phyloP scores from a whole-genome alignment of 2,888 invertebrate genomes.

The Athalia rosae region DNA sequence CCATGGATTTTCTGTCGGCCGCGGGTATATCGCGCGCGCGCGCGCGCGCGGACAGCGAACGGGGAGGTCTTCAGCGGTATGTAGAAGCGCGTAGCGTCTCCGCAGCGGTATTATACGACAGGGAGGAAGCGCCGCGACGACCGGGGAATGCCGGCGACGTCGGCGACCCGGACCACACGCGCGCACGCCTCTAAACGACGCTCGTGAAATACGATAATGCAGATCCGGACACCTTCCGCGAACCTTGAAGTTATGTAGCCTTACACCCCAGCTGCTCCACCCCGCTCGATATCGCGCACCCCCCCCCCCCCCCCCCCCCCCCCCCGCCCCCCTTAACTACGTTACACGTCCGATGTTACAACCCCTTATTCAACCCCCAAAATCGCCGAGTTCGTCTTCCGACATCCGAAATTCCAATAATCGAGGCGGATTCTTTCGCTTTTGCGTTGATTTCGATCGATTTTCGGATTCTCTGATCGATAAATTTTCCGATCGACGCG shows the following conservation, averaged over 20 bases:
- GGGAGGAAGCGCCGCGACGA: constrained; percentile 63
- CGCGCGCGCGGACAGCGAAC: constrained; percentile 42
- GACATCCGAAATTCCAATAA: too few relatives aligned
- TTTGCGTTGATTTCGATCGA: too few relatives aligned
- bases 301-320: too few relatives aligned
- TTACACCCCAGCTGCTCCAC: background rate
- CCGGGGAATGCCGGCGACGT: constrained; percentile 67
- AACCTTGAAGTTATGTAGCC: constrained; percentile 12
- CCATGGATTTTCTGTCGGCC: constrained; percentile 45
- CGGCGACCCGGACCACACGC: constrained; percentile 65
- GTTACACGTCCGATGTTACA: too few relatives aligned
- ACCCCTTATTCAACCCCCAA: too few relatives aligned
- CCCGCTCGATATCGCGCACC: too few relatives aligned
- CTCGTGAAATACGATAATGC: constrained; percentile 72
- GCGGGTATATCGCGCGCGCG: constrained; percentile 36
- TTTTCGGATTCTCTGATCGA: too few relatives aligned
- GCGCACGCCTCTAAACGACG: constrained; percentile 65
- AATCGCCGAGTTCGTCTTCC: too few relatives aligned
- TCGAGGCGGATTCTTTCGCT: too few relatives aligned
- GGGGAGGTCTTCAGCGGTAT: constrained; percentile 43
- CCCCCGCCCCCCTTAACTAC: too few relatives aligned
- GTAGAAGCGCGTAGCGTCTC: constrained; percentile 22
- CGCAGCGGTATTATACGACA: too few relatives aligned
- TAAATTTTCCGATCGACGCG: too few relatives aligned
- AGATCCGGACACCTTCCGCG: constrained; percentile 27